Conservation (phyloP, 2,113 vertebrate species). For the Malurus elegans region DNA sequence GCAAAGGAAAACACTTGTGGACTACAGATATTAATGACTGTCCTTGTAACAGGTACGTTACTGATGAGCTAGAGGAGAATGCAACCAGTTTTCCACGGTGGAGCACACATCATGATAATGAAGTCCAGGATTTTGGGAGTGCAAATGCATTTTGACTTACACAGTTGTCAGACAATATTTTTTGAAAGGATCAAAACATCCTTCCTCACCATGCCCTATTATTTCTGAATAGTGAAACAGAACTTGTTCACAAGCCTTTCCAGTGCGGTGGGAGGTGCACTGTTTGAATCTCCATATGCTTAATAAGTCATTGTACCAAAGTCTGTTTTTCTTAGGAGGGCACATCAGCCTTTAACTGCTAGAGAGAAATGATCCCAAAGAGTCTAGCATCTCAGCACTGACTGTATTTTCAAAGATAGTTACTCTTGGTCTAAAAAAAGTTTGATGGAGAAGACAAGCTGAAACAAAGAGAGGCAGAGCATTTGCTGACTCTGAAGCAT, state of each 20-base stretch:
- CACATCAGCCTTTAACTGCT: background rate
- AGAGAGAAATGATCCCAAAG: background rate
- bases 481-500: background rate
- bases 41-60: background rate
- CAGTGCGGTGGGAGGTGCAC: background rate
- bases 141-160: background rate
- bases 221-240: background rate
- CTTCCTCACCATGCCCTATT: accelerated
- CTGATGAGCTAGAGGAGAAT: background rate
- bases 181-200: background rate
- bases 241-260: background rate
- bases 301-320: background rate
- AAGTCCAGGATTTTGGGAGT: background rate
- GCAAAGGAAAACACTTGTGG: background rate
- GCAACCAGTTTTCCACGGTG: background rate
- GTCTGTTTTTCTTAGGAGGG: background rate
- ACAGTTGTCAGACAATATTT: background rate
- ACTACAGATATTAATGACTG: background rate
- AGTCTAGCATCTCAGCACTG: background rate
- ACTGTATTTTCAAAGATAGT: background rate
- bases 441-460: background rate
- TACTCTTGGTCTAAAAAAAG: background rate
- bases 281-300: background rate
- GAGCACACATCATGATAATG: background rate
- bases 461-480: background rate